Evolutionary conservation across 2,113 vertebrate genomes (phyloP), one percentile per base, ranked within the genome.

Genomic region (Phrynosoma blainvillii): DNA sequence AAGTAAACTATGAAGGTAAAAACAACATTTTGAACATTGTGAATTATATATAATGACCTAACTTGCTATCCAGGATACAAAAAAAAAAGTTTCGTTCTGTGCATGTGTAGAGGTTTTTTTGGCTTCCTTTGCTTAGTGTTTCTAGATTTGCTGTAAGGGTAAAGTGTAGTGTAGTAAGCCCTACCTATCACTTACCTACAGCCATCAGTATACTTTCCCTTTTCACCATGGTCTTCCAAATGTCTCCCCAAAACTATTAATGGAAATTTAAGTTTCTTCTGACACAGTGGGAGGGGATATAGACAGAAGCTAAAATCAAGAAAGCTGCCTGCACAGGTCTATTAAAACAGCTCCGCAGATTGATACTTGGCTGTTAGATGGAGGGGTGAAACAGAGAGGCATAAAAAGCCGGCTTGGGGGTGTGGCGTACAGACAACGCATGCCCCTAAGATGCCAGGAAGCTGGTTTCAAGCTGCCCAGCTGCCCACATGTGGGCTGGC

Each of bases 1-100:
- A 99, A 97, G 99, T 99, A 98, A 99, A 99, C 97, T 99, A 99
- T 95, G 99, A 99, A 99, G 99, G 99, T 99, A 94, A 94, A 92
- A 36, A 65, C 76, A 54, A 36, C 21, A 54, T 9, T 70, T 77
- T 66, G 25, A 23, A 66, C 30, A 47, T 30, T 65, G 23, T 2
- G 4, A 66, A 32, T 16, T 14, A 76, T 47, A 54, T 13, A 30
- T 27, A n/a, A 47, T 47, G 47, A 47, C 47, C 54, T 13, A 79
- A 32, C 1, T 2, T 82, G 16, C 5, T 76, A n/a, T 6, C 23
- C 14, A 36, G 75, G 42, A 79, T 79, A 14, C 30, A 79, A 32
- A 32, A 70, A 70, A 7, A 5, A 14, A 47, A 21, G 1, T 9
- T 47, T 85, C n/a, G 16, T 78, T 85, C 75, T 14, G 18, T 65